These are phyloP conservation scores for Saccostrea echinata DNA, from an alignment of 1,140 invertebrate genomes.

Conservation along the genomic window DNA sequence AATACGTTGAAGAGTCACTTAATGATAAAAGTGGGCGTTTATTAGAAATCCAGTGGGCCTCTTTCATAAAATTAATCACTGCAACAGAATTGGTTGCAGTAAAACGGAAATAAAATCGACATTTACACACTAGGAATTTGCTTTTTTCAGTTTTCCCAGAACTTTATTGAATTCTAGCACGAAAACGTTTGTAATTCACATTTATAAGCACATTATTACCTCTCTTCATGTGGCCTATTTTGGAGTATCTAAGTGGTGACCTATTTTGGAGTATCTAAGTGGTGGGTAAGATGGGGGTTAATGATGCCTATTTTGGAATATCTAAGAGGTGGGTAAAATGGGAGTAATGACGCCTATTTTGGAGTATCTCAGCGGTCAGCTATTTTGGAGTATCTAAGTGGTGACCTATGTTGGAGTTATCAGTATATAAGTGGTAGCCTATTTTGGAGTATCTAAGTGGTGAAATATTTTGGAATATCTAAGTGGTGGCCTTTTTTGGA, in stretches of 20 bases:
- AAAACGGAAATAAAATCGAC: background rate
- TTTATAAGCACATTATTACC: too few species aligned
- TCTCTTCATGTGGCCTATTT: too few species aligned
- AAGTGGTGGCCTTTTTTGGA: too few species aligned
- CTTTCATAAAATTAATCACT: background rate
- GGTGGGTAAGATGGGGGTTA: too few species aligned
- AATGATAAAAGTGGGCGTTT: background rate
- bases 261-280: background rate
- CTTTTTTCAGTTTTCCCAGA: background rate
- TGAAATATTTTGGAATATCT: too few species aligned
- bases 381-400: too few species aligned
- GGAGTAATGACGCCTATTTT: conserved; percentile 28
- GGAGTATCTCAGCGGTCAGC: too few species aligned
- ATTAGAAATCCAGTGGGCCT: background rate
- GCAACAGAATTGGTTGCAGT: background rate
- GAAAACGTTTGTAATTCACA: background rate
- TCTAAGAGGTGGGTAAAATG: too few species aligned
- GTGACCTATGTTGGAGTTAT: too few species aligned
- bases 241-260: too few species aligned
- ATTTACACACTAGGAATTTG: background rate
- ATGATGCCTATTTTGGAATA: too few species aligned
- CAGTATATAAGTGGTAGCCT: too few species aligned
- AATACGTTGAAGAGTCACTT: background rate
- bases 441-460: background rate
- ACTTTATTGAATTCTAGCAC: background rate